Evolutionary conservation across 2,888 invertebrate species (phyloP), one percentile per base, ranked within the genome.

Genomic region (Morinoia aosen): DNA sequence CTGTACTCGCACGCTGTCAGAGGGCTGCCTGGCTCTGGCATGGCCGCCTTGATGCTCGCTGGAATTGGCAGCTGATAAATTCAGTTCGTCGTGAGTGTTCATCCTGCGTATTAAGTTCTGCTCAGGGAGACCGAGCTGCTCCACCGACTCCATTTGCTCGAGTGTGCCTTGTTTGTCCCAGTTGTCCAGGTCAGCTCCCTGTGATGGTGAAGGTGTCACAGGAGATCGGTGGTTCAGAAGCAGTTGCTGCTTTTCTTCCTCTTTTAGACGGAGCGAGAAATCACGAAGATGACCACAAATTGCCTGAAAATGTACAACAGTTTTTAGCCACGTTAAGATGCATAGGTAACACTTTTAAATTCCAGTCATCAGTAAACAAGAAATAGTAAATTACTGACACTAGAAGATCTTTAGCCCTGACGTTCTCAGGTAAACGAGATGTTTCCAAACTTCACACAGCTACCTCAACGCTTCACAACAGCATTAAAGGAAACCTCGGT

Each of bases 201-300:
- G 57, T n/a, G 93, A n/a, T 56, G 40, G 48, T 57, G 56, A 76
- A 76, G 88, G 58, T 39, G 95, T 40, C 48, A 39, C 40, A 14
- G 40, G 56, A 58, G 95, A 64, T n/a, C 16, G 33, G 58, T 93
- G 57, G 12, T 95, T 88, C 40, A 95, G 95, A 16, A 95, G 95
- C 57, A 93, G 95, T 88, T 96, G 96, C 97, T 95, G 64, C 96
- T 97, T 56, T 96, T 96, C 95, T 64, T 95, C 64, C 16, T n/a
- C 95, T 95, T 64, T 61, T 2, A 40, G 95, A 10, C 64, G 58
- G 25, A 95, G 40, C 57, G 58, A 96, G 93, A 97, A 97, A 95
- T 97, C 97, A 96, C 97, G 97, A n/a, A 98, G 97, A 97, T 98
- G 98, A 14, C 98, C 98, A 97, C 98, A 98, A 33, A 98, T 98